These are phyloP conservation scores for Pitta sordida DNA, from an alignment of 2,113 vertebrate species.

Conservation along the genomic window DNA sequence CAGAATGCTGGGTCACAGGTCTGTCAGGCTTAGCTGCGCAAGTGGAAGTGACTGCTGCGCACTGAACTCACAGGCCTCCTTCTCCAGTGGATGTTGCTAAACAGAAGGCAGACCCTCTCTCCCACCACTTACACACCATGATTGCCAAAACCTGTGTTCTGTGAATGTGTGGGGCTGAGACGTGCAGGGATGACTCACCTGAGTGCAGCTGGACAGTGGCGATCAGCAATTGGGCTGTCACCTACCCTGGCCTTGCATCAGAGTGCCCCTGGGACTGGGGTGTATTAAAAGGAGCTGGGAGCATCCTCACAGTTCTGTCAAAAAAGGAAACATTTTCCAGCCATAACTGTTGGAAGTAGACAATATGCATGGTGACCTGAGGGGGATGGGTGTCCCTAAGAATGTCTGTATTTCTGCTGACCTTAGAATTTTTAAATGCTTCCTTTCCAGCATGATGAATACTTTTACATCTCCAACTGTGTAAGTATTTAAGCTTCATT, in stretches of 20 bases:
- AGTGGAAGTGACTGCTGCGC: background rate
- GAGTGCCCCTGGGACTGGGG: background rate
- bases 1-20: fast-evolving
- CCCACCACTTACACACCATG: background rate
- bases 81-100: background rate
- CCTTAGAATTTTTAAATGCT: background rate
- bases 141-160: fast-evolving
- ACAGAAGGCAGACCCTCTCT: background rate
- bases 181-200: background rate
- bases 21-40: background rate
- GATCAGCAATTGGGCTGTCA: background rate
- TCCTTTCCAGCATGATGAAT: background rate
- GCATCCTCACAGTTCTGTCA: background rate
- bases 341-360: fast-evolving
- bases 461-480: background rate
- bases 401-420: background rate
- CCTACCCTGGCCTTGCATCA: fast-evolving
- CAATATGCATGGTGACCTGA: background rate
- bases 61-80: background rate
- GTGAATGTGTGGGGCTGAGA: fast-evolving
- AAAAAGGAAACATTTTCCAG: background rate
- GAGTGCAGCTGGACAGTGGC: background rate
- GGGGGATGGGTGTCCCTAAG: background rate
- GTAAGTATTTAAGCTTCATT: background rate
- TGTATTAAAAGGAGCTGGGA: background rate